A percentile compares a stretch with the other conserved stretches of the same genome.
phyloP scores from a whole-genome alignment of 2,888 invertebrate genomes.

The Macrophya alboannulata region DNA sequence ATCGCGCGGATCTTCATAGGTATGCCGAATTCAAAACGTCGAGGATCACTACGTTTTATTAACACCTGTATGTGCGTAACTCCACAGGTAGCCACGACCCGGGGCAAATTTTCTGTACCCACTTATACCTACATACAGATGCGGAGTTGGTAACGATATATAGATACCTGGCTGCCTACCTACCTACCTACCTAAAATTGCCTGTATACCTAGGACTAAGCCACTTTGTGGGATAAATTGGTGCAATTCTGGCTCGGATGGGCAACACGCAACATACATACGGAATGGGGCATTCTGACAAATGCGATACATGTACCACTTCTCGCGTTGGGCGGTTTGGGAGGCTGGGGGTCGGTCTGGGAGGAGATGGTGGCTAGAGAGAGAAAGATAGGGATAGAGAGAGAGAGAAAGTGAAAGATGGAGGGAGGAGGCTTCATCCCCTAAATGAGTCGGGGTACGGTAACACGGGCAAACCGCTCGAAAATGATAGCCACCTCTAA shows the following conservation, averaged over 20 bases:
- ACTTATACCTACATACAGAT: slow-evolving; percentile 25
- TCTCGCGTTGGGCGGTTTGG: slow-evolving; percentile 60
- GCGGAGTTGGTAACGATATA: slow-evolving; percentile 26
- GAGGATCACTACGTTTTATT: background rate
- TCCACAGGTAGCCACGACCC: slow-evolving; percentile 43
- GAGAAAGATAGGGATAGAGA: slow-evolving; percentile 23
- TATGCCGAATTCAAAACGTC: background rate
- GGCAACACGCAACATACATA: slow-evolving; percentile 69
- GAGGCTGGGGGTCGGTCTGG: slow-evolving; percentile 44
- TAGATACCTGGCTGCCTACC: slow-evolving; percentile 7
- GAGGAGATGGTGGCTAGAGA: slow-evolving; percentile 59
- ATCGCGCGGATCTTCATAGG: background rate
- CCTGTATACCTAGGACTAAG: slow-evolving; percentile 57
- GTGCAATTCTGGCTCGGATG: slow-evolving; percentile 56
- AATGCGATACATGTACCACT: slow-evolving; percentile 74
- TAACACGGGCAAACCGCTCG: slow-evolving; percentile 63
- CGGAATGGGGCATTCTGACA: slow-evolving; percentile 71
- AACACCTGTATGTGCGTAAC: background rate
- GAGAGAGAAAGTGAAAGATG: slow-evolving; percentile 38
- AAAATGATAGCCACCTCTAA: slow-evolving; percentile 72
- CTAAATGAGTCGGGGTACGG: slow-evolving; percentile 67
- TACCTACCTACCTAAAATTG: slow-evolving; percentile 51
- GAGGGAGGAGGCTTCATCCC: slow-evolving; percentile 65
- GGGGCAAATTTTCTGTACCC: slow-evolving; percentile 27
- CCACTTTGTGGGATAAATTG: slow-evolving; percentile 59